Evolutionary conservation across 2,113 vertebrate species (phyloP).

Genomic region (Bos taurus): ARS-UCD2.0 NC_037350.1:41613501-41614000

Average conservation of each 20-base stretch:
- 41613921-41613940: neutral
- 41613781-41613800: neutral
- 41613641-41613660: neutral
- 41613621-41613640: neutral
- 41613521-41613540: neutral
- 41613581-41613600: too few species aligned
- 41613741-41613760: neutral
- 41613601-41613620: neutral
- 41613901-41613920: neutral
- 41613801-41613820: neutral
- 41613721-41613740: neutral
- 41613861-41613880: neutral
- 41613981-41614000: neutral
- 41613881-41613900: neutral
- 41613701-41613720: neutral
- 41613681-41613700: neutral
- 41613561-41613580: neutral
- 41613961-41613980: neutral
- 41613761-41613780: neutral
- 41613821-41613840: neutral
- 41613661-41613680: neutral
- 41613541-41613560: neutral
- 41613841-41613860: neutral
- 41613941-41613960: neutral
- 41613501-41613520: neutral